phyloP scores from a whole-genome alignment of 2,113 vertebrate genomes.

The Syrmaticus mikado region DNA sequence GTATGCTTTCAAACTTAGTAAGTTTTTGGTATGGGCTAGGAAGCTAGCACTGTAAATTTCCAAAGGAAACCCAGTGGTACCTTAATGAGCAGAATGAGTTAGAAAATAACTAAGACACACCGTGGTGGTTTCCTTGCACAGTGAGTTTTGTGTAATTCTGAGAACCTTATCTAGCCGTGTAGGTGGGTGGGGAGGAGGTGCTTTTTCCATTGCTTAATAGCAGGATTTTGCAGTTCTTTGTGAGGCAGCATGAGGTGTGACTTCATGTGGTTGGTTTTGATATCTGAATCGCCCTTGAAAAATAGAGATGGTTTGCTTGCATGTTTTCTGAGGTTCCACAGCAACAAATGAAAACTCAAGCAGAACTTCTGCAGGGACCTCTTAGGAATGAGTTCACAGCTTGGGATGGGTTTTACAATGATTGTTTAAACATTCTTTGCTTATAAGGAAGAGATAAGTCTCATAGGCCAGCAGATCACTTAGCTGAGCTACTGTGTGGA shows the following conservation, averaged over 20 bases:
- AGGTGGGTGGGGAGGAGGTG: slow-evolving; percentile 49
- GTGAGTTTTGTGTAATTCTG: slow-evolving; percentile 41
- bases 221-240: slow-evolving; percentile 21
- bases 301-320: background rate
- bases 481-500: background rate
- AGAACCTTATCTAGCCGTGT: slow-evolving; percentile 39
- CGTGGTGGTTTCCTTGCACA: slow-evolving; percentile 48
- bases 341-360: background rate
- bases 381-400: background rate
- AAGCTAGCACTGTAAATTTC: slow-evolving; percentile 28
- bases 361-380: background rate
- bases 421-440: background rate
- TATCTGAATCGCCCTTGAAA: slow-evolving; percentile 2
- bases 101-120: slow-evolving; percentile 10
- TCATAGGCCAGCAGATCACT: background rate
- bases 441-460: background rate
- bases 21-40: background rate
- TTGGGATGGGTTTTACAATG: background rate
- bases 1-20: background rate
- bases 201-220: slow-evolving; percentile 46
- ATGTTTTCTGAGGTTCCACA: background rate
- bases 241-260: background rate
- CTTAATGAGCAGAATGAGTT: slow-evolving; percentile 32
- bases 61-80: slow-evolving; percentile 40
- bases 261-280: background rate